Base-by-base conservation (phyloP, 2,888 invertebrate species). In the Drosophila subquinaria region DNA sequence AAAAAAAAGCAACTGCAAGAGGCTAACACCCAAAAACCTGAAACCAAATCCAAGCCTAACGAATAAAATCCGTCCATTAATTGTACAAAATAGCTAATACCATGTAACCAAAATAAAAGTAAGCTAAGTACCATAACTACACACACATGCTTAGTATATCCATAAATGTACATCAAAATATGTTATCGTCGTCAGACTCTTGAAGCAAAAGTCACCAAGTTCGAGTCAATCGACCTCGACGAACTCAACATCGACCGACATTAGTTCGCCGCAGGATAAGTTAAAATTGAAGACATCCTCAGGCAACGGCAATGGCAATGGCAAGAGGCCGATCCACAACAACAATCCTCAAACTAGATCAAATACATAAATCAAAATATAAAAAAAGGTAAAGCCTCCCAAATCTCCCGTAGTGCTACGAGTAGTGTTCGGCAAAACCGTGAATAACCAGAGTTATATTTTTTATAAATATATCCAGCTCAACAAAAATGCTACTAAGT, bases 181-280 rank as follows among this genome's bases (percentile, higher is more conserved):
- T 71, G 61, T 67, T 59, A 69, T 73, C 76, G 68, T 69, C 27
- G 73, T 76, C 33, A 78, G 91, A 86, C 79, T 88, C 66, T 75
- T 68, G 70, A 88, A 89, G 80, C 76, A 73, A 69, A 88, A 69
- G 65, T 82, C 82, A 51, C 73, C 86, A 63, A 76, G 82, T 66
- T 81, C 89, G 61, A 88, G 79, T 66, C 82, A 87, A 65, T 82
- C 88, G 53, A 87, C 79, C 55, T 45, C 92, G 47, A 89, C 92
- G 20, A 89, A 81, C 48, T 91, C 91, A 43, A 90, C 90, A n/a
- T 70, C 86, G 3, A 76, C 74, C 38, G 90, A 90, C 45, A 62
- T 71, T 33, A 76, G 50, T 60, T 64, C 74, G 61, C 81, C 76
- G 27, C 77, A 75, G 42, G 89, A 84, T 65, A 85, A 88, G 73